Evolutionary conservation across 2,888 invertebrate genomes (phyloP).

Genomic region (Nipponacmea schrenckii): DNA sequence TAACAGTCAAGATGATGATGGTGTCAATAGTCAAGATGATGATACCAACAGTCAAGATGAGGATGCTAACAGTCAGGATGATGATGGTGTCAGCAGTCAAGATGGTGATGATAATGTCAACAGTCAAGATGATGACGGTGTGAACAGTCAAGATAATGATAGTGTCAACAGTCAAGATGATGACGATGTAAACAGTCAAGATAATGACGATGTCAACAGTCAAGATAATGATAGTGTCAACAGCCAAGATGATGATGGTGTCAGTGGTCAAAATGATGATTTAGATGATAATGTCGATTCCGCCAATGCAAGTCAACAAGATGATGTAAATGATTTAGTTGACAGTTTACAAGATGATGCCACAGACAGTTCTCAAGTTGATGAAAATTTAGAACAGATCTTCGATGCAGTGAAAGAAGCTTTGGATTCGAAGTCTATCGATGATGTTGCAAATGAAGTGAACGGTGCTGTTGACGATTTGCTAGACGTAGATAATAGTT

Average conservation of each 20-base stretch:
- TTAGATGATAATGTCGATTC: background rate
- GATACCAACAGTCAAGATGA: background rate
- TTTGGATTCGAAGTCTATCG: background rate
- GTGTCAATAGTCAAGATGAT: slow-evolving; percentile 7
- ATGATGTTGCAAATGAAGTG: background rate
- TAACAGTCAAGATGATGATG: background rate
- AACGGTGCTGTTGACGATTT: background rate
- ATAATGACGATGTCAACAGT: background rate
- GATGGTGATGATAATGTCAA: background rate
- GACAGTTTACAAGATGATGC: background rate
- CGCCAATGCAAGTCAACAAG: background rate
- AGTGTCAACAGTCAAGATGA: background rate
- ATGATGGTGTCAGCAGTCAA: background rate
- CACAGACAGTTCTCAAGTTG: background rate
- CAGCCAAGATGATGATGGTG: background rate
- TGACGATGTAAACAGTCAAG: background rate
- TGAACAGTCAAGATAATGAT: background rate
- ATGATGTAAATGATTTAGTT: slow-evolving; percentile 11
- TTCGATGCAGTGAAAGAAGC: slow-evolving; percentile 6
- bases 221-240: background rate
- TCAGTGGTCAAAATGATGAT: background rate
- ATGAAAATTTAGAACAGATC: background rate
- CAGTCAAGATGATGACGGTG: background rate
- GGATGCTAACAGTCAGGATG: background rate
- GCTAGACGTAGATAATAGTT: no score